phyloP scores from a whole-genome alignment of 1,140 invertebrate species.

The Nixonia krombeini region DNA sequence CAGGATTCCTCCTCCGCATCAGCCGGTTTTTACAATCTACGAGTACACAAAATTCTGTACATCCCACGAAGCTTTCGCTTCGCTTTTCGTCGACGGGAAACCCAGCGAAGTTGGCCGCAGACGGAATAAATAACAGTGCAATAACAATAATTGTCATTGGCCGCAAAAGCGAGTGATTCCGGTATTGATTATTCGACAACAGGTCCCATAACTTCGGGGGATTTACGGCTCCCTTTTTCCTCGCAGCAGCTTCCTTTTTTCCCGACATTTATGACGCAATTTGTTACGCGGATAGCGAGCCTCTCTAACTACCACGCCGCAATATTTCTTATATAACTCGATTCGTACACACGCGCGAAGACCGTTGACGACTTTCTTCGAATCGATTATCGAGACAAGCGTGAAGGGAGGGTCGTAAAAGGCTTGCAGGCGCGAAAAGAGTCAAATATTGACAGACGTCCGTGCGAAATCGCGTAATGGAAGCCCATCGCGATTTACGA shows the following conservation, averaged over 20 bases:
- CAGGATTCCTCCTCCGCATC: too few species aligned
- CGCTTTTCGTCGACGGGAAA: too few species aligned
- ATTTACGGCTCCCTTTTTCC: background rate
- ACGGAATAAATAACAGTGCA: too few species aligned
- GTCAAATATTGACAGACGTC: slow-evolving; percentile 48
- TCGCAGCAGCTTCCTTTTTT: background rate
- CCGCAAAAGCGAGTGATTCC: too few species aligned
- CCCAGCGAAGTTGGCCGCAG: too few species aligned
- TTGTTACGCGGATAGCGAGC: slow-evolving; percentile 21
- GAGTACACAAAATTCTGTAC: too few species aligned
- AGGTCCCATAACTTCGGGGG: background rate
- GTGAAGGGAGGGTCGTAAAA: slow-evolving; percentile 25
- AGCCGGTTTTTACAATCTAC: too few species aligned
- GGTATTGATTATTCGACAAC: slow-evolving; percentile 24
- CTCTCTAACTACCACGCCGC: slow-evolving; percentile 25
- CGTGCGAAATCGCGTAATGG: slow-evolving; percentile 54
- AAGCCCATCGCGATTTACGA: slow-evolving; percentile 47
- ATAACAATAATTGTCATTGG: too few species aligned
- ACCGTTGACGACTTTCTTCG: slow-evolving; percentile 30
- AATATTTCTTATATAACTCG: slow-evolving; percentile 25
- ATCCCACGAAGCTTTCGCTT: too few species aligned
- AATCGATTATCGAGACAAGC: slow-evolving; percentile 39
- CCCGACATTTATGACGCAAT: slow-evolving; percentile 29
- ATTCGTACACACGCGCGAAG: too few species aligned
- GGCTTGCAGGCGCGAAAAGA: slow-evolving; percentile 35